Evolutionary conservation across 2,113 vertebrate species (phyloP).

Genomic region (Macrotus californicus): DNA sequence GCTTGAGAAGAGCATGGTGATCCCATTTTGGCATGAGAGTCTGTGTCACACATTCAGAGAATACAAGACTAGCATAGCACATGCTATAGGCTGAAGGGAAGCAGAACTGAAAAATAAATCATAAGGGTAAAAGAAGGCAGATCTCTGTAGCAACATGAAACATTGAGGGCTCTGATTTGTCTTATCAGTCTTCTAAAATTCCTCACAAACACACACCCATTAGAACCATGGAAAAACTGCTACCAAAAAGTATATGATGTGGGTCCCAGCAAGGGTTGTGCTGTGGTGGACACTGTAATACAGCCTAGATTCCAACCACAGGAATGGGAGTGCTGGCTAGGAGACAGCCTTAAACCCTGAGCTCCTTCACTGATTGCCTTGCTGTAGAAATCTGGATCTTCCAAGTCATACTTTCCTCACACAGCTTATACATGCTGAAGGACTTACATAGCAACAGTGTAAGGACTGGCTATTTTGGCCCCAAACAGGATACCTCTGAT

Average conservation of each 20-base stretch:
- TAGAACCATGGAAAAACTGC: background rate
- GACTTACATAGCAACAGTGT: background rate
- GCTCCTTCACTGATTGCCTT: background rate
- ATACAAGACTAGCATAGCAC: background rate
- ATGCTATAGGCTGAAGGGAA: background rate
- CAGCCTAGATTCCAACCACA: background rate
- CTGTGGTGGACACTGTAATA: background rate
- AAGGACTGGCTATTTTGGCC: background rate
- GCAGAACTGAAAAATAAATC: no score
- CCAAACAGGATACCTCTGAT: background rate
- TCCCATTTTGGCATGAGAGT: background rate
- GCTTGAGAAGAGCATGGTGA: background rate
- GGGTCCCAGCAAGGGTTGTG: background rate
- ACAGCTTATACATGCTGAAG: background rate
- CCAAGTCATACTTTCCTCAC: background rate
- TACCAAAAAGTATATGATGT: background rate
- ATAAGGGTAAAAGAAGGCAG: background rate
- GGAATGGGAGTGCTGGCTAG: no score
- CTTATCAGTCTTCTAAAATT: background rate
- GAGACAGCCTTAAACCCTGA: background rate
- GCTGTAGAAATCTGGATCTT: background rate
- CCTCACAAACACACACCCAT: background rate
- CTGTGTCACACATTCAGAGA: background rate
- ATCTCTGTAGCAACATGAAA: background rate
- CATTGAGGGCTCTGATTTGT: background rate